phyloP scores from a whole-genome alignment of 2,113 vertebrate species.

The Cricetomys ansorgei region DNA sequence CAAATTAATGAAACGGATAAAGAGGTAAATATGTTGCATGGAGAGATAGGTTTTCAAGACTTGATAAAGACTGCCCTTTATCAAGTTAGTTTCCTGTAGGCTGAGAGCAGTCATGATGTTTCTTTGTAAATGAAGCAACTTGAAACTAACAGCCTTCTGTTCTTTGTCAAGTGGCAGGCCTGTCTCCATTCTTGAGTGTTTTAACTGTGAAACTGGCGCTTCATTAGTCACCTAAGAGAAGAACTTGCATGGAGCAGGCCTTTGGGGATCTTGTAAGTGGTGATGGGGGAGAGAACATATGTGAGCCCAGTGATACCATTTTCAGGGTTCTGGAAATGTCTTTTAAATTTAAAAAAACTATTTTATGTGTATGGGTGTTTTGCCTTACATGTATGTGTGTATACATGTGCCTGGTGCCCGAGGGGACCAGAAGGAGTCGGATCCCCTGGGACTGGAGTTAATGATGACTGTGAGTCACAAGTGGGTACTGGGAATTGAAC shows the following conservation, averaged over 20 bases:
- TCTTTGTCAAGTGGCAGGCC: slow-evolving; percentile 90
- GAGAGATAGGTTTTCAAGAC: neutral
- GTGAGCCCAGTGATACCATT: slow-evolving; percentile 66
- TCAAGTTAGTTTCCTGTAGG: slow-evolving; percentile 66
- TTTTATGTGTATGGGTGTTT: neutral
- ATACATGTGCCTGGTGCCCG: neutral
- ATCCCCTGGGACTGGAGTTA: neutral
- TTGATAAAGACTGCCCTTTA: neutral
- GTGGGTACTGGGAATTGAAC: neutral
- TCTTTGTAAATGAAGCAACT: slow-evolving; percentile 90
- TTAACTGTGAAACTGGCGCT: slow-evolving; percentile 86
- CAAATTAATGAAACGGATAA: neutral
- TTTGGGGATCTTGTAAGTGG: slow-evolving; percentile 71
- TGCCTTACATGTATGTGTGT: neutral
- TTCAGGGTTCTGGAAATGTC: slow-evolving; percentile 77
- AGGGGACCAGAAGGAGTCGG: neutral
- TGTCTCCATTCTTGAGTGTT: slow-evolving; percentile 87
- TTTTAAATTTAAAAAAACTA: neutral
- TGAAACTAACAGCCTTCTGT: slow-evolving; percentile 86
- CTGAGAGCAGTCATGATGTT: slow-evolving; percentile 88
- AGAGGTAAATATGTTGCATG: neutral
- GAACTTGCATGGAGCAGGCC: slow-evolving; percentile 83
- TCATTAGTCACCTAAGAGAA: slow-evolving; percentile 84
- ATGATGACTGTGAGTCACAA: neutral
- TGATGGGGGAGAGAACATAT: slow-evolving; percentile 69